Base-by-base conservation (phyloP, 2,797 vertebrate species). In the Mionectes olivaceus region DNA sequence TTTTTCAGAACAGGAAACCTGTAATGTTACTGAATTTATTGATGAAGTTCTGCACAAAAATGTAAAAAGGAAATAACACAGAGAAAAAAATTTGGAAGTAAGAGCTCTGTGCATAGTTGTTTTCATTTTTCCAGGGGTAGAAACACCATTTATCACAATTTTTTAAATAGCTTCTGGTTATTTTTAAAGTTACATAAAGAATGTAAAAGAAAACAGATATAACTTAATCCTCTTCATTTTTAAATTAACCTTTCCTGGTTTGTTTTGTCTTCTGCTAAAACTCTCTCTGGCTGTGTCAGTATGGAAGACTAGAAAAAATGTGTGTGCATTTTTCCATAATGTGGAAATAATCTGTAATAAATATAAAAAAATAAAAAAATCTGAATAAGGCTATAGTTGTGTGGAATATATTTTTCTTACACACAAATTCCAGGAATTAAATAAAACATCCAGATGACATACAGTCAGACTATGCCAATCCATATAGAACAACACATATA, bases 401-500 rank as follows among this genome's bases (percentile, higher is more conserved):
- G 10, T 23, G n/a, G 28, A 67, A n/a, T 13, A 4, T 35, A 11
- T 59, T 95, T 79, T 74, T 56, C 25, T 56, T 17, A 5, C 6
- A 35, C 24, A 24, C 1, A 49, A 19, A 47, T 69, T 82, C 30
- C 30, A 63, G 49, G 44, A 79, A 79, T 35, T 35, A 35, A 35
- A 35, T 35, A 35, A 35, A 84, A 61, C 0, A 0, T n/a, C 33
- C 23, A 37, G 9, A 28, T 0, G 1, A 16, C 4, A 6, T 22
- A 44, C 1, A n/a, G 59, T 5, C n/a, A 41, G 50, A 41, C 4
- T 67, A 12, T 10, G 3, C 19, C 35, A 74, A 55, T 13, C 22
- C 19, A 7, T 15, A 3, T 0, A 53, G 23, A 44, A 18, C 12
- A 37, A 7, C 33, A 35, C 30, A 32, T n/a, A 21, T 55, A 75